These are phyloP conservation scores for Chalcis sispes DNA, from an alignment of 2,888 invertebrate genomes.

Conservation along the genomic window DNA sequence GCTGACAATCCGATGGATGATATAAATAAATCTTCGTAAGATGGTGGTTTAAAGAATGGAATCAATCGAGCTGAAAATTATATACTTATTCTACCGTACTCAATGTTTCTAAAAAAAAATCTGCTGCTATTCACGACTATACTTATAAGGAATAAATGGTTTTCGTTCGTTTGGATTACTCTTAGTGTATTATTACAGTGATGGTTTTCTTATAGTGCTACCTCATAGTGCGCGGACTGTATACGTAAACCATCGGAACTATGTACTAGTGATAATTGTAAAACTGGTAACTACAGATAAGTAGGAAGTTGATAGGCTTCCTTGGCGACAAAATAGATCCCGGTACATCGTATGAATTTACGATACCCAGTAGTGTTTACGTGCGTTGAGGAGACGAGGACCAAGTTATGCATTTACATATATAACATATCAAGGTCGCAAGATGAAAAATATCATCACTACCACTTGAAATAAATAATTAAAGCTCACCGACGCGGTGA, in stretches of 20 bases:
- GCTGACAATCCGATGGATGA: no score
- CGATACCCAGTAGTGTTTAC: not conserved
- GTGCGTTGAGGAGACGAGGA: not conserved
- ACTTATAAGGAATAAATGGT: not conserved
- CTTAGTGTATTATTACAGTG: not conserved
- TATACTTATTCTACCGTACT: no score
- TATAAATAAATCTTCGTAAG: no score
- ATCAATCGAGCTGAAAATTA: no score
- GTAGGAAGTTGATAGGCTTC: not conserved
- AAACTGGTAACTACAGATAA: not conserved
- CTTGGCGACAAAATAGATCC: not conserved
- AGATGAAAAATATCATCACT: no score
- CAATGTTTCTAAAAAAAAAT: no score
- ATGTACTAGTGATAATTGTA: not conserved
- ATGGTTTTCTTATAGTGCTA: not conserved
- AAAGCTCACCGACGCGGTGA: no score
- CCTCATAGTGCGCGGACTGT: conserved; percentile 21
- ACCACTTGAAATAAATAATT: no score
- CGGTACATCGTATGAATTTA: not conserved
- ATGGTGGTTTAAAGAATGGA: no score
- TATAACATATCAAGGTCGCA: no score
- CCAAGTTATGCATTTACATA: not conserved
- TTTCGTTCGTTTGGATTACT: not conserved
- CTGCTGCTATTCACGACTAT: no score
- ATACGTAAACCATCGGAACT: not conserved